These are phyloP conservation scores for Diabrotica undecimpunctata DNA, from an alignment of 1,140 invertebrate species.

Conservation along the genomic window DNA sequence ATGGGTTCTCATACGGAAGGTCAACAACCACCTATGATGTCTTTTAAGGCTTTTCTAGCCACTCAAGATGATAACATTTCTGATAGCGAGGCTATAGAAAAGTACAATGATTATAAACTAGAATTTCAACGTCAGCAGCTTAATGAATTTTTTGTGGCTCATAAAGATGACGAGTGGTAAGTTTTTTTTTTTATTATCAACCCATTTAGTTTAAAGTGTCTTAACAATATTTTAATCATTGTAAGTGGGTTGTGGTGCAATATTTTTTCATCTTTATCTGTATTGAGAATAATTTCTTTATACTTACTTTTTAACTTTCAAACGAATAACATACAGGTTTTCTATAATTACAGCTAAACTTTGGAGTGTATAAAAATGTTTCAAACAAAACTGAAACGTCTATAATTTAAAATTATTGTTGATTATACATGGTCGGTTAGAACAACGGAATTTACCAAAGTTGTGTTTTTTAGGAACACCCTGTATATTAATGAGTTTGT, in stretches of 20 bases:
- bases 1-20: slow-evolving; percentile 45
- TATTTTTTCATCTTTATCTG: too few species aligned
- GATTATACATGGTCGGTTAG: too few species aligned
- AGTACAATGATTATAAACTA: slow-evolving; percentile 98
- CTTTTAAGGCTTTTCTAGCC: slow-evolving; percentile 93
- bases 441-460: too few species aligned
- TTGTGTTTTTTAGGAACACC: too few species aligned
- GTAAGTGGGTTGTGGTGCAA: slow-evolving; percentile 5
- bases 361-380: too few species aligned
- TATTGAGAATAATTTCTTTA: too few species aligned
- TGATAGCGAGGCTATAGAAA: slow-evolving; percentile 93
- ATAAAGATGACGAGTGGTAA: slow-evolving; percentile 99
- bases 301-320: too few species aligned
- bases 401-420: too few species aligned
- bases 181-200: slow-evolving; percentile 42
- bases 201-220: slow-evolving; percentile 33
- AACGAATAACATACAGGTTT: too few species aligned
- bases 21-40: slow-evolving; percentile 91
- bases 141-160: slow-evolving; percentile 97
- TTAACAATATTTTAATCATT: slow-evolving; percentile 6
- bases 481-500: too few species aligned
- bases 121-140: slow-evolving; percentile 95
- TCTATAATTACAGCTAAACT: too few species aligned
- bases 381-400: too few species aligned
- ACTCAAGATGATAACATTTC: slow-evolving; percentile 96